Evolutionary conservation across 2,113 vertebrate species (phyloP), one percentile per base, ranked within the genome.

Genomic region (Mastomys natalensis): DNA sequence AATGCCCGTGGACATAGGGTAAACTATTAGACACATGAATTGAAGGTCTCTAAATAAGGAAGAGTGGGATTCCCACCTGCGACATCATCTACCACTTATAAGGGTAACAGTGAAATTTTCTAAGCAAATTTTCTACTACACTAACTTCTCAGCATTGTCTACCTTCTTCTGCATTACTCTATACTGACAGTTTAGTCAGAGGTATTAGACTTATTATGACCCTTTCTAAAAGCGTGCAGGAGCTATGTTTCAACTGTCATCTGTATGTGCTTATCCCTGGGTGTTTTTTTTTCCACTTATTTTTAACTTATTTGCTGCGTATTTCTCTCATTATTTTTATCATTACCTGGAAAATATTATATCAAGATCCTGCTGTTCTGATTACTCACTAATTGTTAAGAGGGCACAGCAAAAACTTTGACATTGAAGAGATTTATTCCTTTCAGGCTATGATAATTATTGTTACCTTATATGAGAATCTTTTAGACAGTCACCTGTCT

Each of bases 61-160:
- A 76, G 96, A 94, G 91, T 64, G 40, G 74, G 94, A 90, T 96
- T 96, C 93, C 94, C 11, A 95, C 80, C 40, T 29, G 40, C 81
- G 73, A 95, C 26, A 86, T 31, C 40, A 24, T 87, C 89, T 91
- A 55, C 70, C 77, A 26, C 12, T 90, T 53, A 31, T 85, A 96
- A 95, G 37, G 91, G 43, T 68, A 91, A 89, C 77, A 58, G 45
- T 87, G 62, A 91, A 80, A 72, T 81, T 88, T 72, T 96, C 93
- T 91, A 94, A 95, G 87, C 87, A 97, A 92, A 94, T 96, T 95
- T 96, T 97, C 89, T 95, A 89, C 90, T 92, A 89, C 60, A 40
- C 55, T 95, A 86, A 96, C 72, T 37, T 94, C 34, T 77, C 82
- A 68, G 72, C 45, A 81, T 45, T 68, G 66, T 64, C 51, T 64